Conservation (phyloP, 2,113 vertebrate species). For the Onychostruthus taczanowskii region DNA sequence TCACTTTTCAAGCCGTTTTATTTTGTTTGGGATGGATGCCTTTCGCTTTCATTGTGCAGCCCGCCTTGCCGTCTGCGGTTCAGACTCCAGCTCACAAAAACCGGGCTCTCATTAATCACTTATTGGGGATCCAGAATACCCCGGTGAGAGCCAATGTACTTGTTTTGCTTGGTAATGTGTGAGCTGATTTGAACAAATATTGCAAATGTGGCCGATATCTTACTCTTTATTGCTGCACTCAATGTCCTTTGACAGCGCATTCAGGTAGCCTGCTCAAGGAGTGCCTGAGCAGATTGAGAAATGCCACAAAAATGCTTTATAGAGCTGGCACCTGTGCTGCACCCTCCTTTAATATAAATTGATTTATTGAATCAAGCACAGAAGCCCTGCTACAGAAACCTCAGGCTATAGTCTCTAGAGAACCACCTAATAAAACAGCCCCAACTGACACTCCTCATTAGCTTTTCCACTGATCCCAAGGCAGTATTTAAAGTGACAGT, state of each 20-base stretch:
- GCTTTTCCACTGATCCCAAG: constrained; percentile 69
- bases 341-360: constrained; percentile 70
- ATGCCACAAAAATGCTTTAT: constrained; percentile 57
- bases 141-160: neutral
- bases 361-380: constrained; percentile 75
- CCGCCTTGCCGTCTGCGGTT: neutral
- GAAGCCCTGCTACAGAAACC: constrained; percentile 70
- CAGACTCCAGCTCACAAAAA: constrained; percentile 12
- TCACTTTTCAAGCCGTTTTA: constrained; percentile 41
- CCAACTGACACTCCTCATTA: constrained; percentile 76
- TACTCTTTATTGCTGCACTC: constrained; percentile 24
- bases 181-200: constrained; percentile 42
- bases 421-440: constrained; percentile 74
- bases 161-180: constrained; percentile 38
- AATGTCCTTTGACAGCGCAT: constrained; percentile 6
- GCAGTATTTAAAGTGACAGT: constrained; percentile 77
- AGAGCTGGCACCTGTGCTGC: constrained; percentile 17
- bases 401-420: constrained; percentile 67
- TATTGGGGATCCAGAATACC: constrained; percentile 47
- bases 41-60: constrained; percentile 49
- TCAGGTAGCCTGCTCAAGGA: constrained; percentile 39
- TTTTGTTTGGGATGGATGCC: constrained; percentile 53
- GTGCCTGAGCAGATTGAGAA: constrained; percentile 64
- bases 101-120: constrained; percentile 43
- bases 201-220: neutral